Evolutionary conservation across 1,140 invertebrate species (phyloP).

Genomic region (Apis mellifera): DNA sequence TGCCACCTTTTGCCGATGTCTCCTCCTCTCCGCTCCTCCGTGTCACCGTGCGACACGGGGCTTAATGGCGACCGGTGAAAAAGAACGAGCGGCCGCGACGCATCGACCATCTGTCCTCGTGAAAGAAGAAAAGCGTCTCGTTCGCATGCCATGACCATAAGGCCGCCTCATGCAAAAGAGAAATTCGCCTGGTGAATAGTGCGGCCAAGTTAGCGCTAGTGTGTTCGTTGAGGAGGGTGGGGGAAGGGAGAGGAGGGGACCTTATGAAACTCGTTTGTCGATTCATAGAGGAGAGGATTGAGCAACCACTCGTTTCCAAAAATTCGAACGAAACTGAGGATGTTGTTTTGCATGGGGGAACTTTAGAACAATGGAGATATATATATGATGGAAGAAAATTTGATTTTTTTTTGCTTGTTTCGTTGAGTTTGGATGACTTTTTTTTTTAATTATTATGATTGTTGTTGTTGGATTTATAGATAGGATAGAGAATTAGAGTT

Average conservation of each 20-base stretch:
- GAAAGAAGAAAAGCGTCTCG: conserved; percentile 56
- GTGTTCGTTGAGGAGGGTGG: neutral
- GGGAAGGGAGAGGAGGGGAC: neutral
- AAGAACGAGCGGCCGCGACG: conserved; percentile 20
- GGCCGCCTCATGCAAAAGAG: conserved; percentile 50
- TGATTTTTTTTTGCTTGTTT: neutral
- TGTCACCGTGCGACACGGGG: conserved; percentile 40
- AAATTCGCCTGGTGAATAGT: conserved; percentile 44
- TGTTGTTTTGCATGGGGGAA: conserved; percentile 16
- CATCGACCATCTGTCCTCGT: conserved; percentile 54
- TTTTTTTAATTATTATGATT: too few species aligned
- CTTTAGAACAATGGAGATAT: conserved; percentile 3
- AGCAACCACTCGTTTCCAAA: conserved; percentile 31
- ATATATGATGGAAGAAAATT: conserved; percentile 3
- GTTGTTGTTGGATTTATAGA: too few species aligned
- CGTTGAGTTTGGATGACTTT: neutral
- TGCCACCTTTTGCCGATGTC: conserved; percentile 37
- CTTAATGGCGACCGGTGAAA: conserved; percentile 51
- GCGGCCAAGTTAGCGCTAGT: conserved; percentile 16
- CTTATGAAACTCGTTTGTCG: conserved; percentile 38
- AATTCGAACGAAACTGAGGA: conserved; percentile 31
- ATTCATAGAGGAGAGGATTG: conserved; percentile 18
- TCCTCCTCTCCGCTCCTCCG: conserved; percentile 25
- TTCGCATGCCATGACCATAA: conserved; percentile 50
- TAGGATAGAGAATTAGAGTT: too few species aligned